Evolutionary conservation across 2,888 invertebrate species (phyloP), one percentile per base, ranked within the genome.

Genomic region (Parnassius orleans): DNA sequence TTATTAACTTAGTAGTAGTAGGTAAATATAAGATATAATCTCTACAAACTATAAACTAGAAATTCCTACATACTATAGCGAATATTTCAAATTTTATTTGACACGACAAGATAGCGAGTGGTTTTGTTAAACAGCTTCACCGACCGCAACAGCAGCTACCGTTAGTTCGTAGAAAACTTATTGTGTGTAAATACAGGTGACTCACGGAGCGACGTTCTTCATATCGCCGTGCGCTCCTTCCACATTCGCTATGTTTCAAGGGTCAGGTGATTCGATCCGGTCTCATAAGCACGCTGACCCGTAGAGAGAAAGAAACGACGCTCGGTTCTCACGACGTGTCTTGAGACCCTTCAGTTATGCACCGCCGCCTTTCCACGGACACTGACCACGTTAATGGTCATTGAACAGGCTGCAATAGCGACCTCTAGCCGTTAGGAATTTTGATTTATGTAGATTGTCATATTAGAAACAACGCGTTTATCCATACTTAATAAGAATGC

Each of bases 371-470:
- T 71, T 74, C 75, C 83, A 87, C 86, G 88, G 83, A 79, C 72
- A 78, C 80, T 86, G 85, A 66, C 60, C 82, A 72, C 76, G 79
- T 77, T 87, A 87, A 88, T 84, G 75, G 76, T 68, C 65, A 65
- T 73, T 71, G 74, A 76, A 76, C 73, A 81, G 65, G 15, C 14
- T 14, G 12, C 19, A 44, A 55, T 55, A 11, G 14, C 48, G 48
- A 61, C 42, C 47, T 53, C 42, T 78, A 79, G 81, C 76, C 79
- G 79, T 78, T 76, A 65, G 54, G 19, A 15, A 46, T 50, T n/a
- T 59, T 41, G 42, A 54, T 14, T 57, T 59, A 7, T n/a, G 47
- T 14, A 43, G 43, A 10, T 11, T 43, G 43, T 43, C 10, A 43
- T 11, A 43, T 11, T 3, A 43, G 11, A 43, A 43, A 15, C 12